phyloP scores from a whole-genome alignment of 1,140 invertebrate genomes.

The Lineus longissimus region DNA sequence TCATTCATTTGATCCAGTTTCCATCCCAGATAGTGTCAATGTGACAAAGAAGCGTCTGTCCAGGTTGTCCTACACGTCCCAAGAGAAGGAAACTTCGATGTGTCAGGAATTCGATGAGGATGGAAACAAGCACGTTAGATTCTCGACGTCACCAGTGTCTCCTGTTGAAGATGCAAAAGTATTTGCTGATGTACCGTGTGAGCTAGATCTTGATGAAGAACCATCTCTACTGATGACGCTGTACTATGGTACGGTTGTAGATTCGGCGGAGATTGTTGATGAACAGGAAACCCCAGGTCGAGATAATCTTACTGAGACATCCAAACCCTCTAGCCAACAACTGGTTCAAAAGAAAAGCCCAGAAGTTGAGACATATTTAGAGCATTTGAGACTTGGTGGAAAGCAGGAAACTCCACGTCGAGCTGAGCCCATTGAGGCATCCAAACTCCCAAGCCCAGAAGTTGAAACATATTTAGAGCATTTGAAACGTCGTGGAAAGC shows the following conservation, averaged over 20 bases:
- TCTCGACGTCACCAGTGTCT: not conserved
- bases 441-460: not conserved
- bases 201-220: not conserved
- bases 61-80: not conserved
- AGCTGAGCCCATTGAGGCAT: not conserved
- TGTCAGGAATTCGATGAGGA: not conserved
- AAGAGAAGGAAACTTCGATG: not conserved
- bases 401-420: not conserved
- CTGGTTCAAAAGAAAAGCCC: not conserved
- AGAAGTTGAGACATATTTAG: not conserved
- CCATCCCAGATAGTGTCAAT: not conserved
- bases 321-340: not conserved
- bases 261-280: not conserved
- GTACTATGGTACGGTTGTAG: not conserved
- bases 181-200: no score
- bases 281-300: not conserved
- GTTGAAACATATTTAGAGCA: not conserved
- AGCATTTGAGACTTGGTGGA: not conserved
- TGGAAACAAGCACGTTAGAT: not conserved
- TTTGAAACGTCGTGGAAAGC: not conserved
- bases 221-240: not conserved
- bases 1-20: no score
- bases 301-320: not conserved
- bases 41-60: not conserved
- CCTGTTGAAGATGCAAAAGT: no score